phyloP scores from a whole-genome alignment of 2,888 invertebrate genomes.

The Ctenicera cuprea region DNA sequence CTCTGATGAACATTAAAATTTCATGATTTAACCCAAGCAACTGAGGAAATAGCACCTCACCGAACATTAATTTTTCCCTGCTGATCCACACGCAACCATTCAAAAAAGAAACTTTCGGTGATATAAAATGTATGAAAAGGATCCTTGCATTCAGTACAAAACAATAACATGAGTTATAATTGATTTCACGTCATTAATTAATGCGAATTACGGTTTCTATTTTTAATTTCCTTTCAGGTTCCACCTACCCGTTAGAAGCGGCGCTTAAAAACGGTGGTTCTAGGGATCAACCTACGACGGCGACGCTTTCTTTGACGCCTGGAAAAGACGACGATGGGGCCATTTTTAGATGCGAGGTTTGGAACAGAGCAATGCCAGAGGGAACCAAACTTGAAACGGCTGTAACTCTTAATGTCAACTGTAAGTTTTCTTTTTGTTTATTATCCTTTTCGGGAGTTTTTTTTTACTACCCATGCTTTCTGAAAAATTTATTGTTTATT shows the following conservation, averaged over 20 bases:
- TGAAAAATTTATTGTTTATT: constrained; percentile 42
- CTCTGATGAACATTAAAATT: constrained; percentile 34
- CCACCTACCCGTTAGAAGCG: constrained; percentile 82
- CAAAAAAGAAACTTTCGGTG: background rate
- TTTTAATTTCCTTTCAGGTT: constrained; percentile 74
- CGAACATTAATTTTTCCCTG: constrained; percentile 27
- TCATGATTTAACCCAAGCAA: constrained; percentile 6
- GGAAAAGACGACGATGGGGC: constrained; percentile 90
- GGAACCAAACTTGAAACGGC: constrained; percentile 87
- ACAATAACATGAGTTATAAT: background rate
- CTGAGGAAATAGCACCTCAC: constrained; percentile 13
- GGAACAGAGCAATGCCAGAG: constrained; percentile 91
- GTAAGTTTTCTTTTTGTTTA: constrained; percentile 77
- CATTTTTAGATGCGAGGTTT: constrained; percentile 89
- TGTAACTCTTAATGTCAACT: constrained; percentile 90
- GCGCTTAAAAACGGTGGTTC: constrained; percentile 82
- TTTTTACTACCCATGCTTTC: constrained; percentile 37
- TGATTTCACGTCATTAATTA: background rate
- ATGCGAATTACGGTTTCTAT: too few relatives aligned
- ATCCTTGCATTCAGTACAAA: background rate
- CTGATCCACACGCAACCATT: constrained; percentile 29
- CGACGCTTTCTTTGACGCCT: constrained; percentile 85
- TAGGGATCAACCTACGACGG: constrained; percentile 84
- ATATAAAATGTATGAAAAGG: background rate
- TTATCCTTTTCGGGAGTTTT: constrained; percentile 38